These are phyloP conservation scores for Clanis bilineata DNA, from an alignment of 2,888 invertebrate genomes.

Conservation along the genomic window DNA sequence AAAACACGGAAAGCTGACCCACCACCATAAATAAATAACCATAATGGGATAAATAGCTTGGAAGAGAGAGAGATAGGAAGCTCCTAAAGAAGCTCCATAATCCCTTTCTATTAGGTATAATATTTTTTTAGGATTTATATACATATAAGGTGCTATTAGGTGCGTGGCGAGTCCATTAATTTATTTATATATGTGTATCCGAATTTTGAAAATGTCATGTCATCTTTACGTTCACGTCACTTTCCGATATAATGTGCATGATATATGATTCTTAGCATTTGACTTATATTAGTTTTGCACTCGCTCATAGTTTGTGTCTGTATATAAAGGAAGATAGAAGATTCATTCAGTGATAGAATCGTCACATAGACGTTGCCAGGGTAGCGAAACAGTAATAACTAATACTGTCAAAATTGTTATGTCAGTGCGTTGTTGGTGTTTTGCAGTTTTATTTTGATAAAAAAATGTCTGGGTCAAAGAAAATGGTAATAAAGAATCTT, in stretches of 20 bases:
- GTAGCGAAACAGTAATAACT: not conserved
- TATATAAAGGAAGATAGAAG: not conserved
- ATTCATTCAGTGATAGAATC: not conserved
- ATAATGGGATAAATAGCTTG: too few species aligned
- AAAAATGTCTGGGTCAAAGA: conserved; percentile 72
- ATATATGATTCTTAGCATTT: not conserved
- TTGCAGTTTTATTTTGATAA: conserved; percentile 47
- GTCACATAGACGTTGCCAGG: not conserved
- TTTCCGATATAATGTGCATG: not conserved
- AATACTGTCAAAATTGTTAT: conserved; percentile 29
- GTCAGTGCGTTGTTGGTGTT: conserved; percentile 60
- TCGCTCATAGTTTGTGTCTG: not conserved
- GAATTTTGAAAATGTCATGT: conserved; percentile 37
- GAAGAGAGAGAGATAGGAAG: too few species aligned
- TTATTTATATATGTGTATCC: conserved; percentile 11
- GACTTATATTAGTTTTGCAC: not conserved
- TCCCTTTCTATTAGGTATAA: too few species aligned
- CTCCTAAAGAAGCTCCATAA: too few species aligned
- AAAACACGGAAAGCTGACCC: too few species aligned
- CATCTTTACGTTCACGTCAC: conserved; percentile 33
- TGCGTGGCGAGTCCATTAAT: not conserved
- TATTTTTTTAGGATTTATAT: too few species aligned
- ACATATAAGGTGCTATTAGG: too few species aligned
- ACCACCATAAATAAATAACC: too few species aligned
- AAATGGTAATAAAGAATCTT: conserved; percentile 60